These are phyloP conservation scores for Aurelia sp. DNA, from an alignment of 30 jellyfish, hydroid and myxozoan species.

Conservation along the genomic window DNA sequence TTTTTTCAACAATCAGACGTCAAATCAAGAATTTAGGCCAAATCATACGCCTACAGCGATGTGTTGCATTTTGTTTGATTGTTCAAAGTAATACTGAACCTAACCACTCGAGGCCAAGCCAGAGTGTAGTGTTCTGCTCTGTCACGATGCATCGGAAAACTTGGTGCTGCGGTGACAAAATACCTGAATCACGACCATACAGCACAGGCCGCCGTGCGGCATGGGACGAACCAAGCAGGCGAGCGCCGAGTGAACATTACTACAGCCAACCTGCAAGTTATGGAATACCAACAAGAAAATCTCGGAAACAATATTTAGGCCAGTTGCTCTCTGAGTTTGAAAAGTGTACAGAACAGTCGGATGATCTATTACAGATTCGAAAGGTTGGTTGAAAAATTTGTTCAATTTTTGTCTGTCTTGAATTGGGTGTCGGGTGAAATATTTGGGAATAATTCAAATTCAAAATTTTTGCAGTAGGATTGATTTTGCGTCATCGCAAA, in stretches of 20 bases:
- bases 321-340: conserved; percentile 80
- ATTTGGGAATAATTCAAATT: too few relatives aligned
- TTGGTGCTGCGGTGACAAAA: conserved; percentile 3
- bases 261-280: not conserved
- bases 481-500: too few relatives aligned
- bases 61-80: too few relatives aligned
- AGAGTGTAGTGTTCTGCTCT: not conserved
- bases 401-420: too few relatives aligned
- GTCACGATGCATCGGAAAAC: not conserved
- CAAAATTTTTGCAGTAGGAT: too few relatives aligned
- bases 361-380: conserved; percentile 40
- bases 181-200: not conserved
- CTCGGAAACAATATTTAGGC: conserved; percentile 64
- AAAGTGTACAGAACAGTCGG: conserved; percentile 76
- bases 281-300: not conserved
- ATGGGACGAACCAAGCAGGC: not conserved
- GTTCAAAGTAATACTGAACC: too few relatives aligned
- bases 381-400: conserved; percentile 30
- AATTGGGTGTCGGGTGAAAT: too few relatives aligned
- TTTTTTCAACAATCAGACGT: not conserved
- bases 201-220: not conserved
- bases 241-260: not conserved
- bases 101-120: not conserved
- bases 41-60: too few relatives aligned
- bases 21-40: not conserved